Conservation (phyloP, 2,797 vertebrate genomes). For the Hipposideros larvatus region DNA sequence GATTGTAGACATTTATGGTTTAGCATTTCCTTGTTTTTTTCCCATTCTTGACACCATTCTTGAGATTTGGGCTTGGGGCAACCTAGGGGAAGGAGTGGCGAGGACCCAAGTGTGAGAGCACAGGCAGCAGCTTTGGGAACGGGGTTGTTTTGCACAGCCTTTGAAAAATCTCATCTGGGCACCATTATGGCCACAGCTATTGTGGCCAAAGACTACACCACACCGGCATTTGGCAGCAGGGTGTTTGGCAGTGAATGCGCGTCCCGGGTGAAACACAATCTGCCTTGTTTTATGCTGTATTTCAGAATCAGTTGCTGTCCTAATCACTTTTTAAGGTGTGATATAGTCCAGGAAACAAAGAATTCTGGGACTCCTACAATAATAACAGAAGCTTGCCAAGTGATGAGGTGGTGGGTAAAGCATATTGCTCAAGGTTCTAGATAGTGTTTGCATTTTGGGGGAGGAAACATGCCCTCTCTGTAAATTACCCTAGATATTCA, state of each 20-base stretch:
- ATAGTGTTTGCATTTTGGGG: constrained; percentile 77
- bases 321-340: constrained; percentile 71
- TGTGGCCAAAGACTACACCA: not conserved
- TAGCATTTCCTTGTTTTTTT: not conserved
- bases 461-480: constrained; percentile 69
- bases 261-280: not conserved
- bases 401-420: constrained; percentile 50
- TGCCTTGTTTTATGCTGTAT: not conserved
- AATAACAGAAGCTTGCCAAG: constrained; percentile 64
- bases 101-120: not conserved
- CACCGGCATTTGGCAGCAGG: not conserved
- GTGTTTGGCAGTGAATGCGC: not conserved
- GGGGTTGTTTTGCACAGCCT: not conserved
- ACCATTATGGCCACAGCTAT: not conserved
- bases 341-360: constrained; percentile 69
- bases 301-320: constrained; percentile 29
- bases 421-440: constrained; percentile 74
- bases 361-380: constrained; percentile 32
- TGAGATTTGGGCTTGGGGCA: not conserved
- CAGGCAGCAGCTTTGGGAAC: not conserved
- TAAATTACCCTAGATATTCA: constrained; percentile 73
- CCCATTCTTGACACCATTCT: not conserved
- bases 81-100: no score
- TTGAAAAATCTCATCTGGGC: not conserved
- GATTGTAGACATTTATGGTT: not conserved